These are phyloP conservation scores for Argyresthia albistria DNA, from an alignment of 2,888 invertebrate genomes.

Conservation along the genomic window DNA sequence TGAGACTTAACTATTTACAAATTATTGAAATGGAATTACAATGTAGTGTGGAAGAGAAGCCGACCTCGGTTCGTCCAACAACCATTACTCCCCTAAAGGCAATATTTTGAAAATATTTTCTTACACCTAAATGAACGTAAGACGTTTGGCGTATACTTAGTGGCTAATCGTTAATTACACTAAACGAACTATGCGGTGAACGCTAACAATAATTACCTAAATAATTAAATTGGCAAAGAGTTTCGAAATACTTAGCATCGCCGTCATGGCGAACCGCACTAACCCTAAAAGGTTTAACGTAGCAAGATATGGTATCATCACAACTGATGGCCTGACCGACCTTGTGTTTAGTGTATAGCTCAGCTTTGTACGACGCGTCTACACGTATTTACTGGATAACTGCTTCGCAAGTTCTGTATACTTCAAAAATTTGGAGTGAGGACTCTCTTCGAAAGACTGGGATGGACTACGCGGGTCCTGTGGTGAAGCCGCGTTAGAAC, in stretches of 20 bases:
- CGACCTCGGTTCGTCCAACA: slow-evolving; percentile 30
- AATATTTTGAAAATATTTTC: slow-evolving; percentile 70
- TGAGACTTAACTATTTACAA: slow-evolving; percentile 66
- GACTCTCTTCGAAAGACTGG: slow-evolving; percentile 87
- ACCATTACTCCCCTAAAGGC: slow-evolving; percentile 61
- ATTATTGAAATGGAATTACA: slow-evolving; percentile 69
- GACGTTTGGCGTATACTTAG: slow-evolving; percentile 73
- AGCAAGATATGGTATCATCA: slow-evolving; percentile 88
- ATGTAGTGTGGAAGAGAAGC: slow-evolving; percentile 64
- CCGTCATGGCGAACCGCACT: slow-evolving; percentile 43
- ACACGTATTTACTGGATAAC: slow-evolving; percentile 96
- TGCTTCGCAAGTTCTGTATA: slow-evolving; percentile 99
- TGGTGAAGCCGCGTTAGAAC: slow-evolving; percentile 59
- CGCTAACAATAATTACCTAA: slow-evolving; percentile 67
- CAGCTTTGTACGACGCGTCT: slow-evolving; percentile 37
- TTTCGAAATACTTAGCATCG: slow-evolving; percentile 71
- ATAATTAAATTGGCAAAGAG: slow-evolving; percentile 73
- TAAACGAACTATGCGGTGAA: slow-evolving; percentile 69
- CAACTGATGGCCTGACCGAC: slow-evolving; percentile 58
- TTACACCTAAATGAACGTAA: slow-evolving; percentile 66
- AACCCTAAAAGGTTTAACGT: slow-evolving; percentile 67
- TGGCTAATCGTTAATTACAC: slow-evolving; percentile 68
- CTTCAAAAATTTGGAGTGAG: slow-evolving; percentile 97
- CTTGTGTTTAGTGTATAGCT: slow-evolving; percentile 12
- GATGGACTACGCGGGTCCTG: slow-evolving; percentile 74